Evolutionary conservation across 2,113 vertebrate genomes (phyloP), one percentile per base, ranked within the genome.

Genomic region (Etheostoma cragini): DNA sequence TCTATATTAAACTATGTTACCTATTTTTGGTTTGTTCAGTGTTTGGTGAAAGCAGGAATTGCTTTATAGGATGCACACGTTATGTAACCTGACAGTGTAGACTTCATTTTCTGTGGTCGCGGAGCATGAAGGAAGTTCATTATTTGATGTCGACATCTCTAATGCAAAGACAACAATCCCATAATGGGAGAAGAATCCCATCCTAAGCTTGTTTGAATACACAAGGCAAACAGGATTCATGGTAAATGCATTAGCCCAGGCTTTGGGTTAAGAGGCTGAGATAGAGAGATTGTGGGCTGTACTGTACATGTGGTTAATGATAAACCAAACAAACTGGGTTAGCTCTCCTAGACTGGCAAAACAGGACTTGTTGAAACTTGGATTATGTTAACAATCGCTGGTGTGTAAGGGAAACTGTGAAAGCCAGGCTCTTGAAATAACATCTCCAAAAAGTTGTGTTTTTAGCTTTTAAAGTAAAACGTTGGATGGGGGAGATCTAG

Each of bases 311-410:
- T 76, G 73, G 88, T 90, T 92, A 95, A 94, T 93, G 90, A 91
- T 91, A 93, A 93, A 89, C 89, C 84, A 92, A 91, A 91, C 91
- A 94, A 90, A 91, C 82, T 74, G 85, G 70, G 89, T 87, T 91
- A 87, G 91, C 76, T 71, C 72, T 62, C 50, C 56, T 58, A 64
- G 88, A 72, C 79, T 91, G 87, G 87, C 91, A 91, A 94, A 95
- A 91, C 92, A 92, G 56, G 42, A 88, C 85, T 85, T 91, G 94
- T 90, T 95, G 93, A 95, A 95, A 93, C 83, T 70, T 83, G 91
- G 91, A 93, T 94, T 93, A 92, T 58, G 75, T 89, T 91, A 90
- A 92, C 88, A 90, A 86, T 93, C 62, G 38, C 73, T 65, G 65
- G 61, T 88, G 86, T 87, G 86, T 58, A 80, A 77, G 78, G 67